phyloP scores from a whole-genome alignment of 2,797 vertebrate genomes.

The Lagorchestes hirsutus region DNA sequence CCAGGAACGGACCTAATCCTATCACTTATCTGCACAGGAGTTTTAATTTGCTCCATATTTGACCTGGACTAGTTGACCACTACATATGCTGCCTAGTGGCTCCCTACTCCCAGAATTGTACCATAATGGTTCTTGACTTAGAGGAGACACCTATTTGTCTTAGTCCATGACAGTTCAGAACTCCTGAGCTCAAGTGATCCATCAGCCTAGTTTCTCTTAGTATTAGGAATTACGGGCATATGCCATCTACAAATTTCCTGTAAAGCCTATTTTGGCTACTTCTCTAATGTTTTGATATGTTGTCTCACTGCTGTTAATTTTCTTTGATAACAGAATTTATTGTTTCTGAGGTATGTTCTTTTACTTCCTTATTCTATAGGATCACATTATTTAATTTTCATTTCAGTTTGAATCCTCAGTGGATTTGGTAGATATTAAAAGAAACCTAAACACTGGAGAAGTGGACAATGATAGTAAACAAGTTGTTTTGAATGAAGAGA shows the following conservation, averaged over 20 bases:
- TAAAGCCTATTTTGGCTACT: neutral
- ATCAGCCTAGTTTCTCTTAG: neutral
- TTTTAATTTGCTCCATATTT: neutral
- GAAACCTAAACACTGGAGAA: neutral
- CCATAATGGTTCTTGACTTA: neutral
- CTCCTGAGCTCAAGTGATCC: neutral
- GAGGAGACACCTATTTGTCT: neutral
- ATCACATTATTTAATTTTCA: neutral
- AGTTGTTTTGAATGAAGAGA: neutral
- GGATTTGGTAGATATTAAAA: neutral
- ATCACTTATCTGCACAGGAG: neutral
- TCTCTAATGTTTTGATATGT: neutral
- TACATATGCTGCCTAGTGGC: neutral
- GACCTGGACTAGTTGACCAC: neutral
- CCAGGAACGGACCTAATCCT: neutral
- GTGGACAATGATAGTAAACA: neutral
- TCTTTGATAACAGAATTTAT: neutral
- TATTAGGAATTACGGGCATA: neutral
- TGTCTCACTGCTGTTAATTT: neutral
- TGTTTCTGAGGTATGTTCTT: neutral
- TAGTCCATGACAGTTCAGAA: neutral
- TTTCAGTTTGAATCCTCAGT: neutral
- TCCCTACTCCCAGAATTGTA: neutral
- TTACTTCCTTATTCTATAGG: neutral
- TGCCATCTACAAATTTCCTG: neutral